These are phyloP conservation scores for Habrosyne pyritoides DNA, from an alignment of 2,888 invertebrate species.

Conservation along the genomic window DNA sequence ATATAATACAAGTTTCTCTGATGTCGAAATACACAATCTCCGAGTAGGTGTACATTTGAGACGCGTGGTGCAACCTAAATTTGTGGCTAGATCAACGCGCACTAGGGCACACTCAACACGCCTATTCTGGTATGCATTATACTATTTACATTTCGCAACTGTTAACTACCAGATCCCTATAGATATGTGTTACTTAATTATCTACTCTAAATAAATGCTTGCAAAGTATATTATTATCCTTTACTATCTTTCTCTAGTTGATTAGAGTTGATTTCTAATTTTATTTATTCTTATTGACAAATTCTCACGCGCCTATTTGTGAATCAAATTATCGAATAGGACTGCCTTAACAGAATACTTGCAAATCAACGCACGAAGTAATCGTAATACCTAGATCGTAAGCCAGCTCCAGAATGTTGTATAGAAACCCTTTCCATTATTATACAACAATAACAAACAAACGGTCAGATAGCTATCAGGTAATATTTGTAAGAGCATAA, in stretches of 20 bases:
- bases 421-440: slow-evolving; percentile 31
- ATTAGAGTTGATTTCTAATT: no score
- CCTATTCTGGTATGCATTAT: slow-evolving; percentile 16
- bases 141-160: slow-evolving; percentile 6
- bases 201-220: not conserved
- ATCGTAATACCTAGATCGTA: not conserved
- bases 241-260: no score
- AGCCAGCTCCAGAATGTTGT: not conserved
- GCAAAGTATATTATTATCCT: not conserved
- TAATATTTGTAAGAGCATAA: slow-evolving; percentile 28
- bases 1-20: slow-evolving; percentile 14
- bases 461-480: slow-evolving; percentile 16
- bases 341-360: not conserved
- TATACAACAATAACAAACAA: slow-evolving; percentile 31
- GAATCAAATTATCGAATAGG: not conserved
- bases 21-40: slow-evolving; percentile 7
- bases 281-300: no score
- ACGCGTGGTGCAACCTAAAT: slow-evolving; percentile 41
- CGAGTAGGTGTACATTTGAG: slow-evolving; percentile 26
- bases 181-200: not conserved
- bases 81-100: slow-evolving; percentile 29
- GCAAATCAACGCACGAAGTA: not conserved
- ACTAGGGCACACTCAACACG: slow-evolving; percentile 14
- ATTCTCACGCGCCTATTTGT: no score
- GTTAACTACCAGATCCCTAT: slow-evolving; percentile 2